Percentiles rank a stretch among this genome's conserved stretches.
Conservation (phyloP, 2,113 vertebrate species). For the Meriones unguiculatus region DNA sequence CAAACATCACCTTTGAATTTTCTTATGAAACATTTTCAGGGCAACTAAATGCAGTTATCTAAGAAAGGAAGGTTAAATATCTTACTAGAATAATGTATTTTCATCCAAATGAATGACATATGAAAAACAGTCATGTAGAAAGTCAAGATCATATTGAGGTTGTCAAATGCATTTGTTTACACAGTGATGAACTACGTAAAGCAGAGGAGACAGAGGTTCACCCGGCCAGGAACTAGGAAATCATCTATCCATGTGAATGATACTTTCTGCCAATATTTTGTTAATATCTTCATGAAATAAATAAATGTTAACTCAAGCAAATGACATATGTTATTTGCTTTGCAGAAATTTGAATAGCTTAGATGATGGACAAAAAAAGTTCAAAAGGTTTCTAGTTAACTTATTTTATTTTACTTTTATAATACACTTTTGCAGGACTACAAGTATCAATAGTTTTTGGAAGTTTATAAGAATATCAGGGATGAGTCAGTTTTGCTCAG, state of each 20-base stretch:
- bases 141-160: conserved; percentile 5
- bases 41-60: neutral
- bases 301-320: conserved; percentile 32
- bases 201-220: neutral
- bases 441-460: neutral
- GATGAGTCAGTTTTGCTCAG: neutral
- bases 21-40: conserved; percentile 59
- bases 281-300: conserved; percentile 11
- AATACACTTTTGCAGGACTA: neutral
- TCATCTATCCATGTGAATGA: neutral
- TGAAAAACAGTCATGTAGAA: neutral
- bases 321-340: neutral
- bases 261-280: neutral
- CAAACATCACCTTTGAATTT: conserved; percentile 42
- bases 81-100: conserved; percentile 28
- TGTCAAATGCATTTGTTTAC: neutral
- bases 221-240: neutral
- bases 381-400: neutral
- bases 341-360: neutral
- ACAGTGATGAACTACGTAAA: neutral
- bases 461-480: neutral
- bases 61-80: neutral
- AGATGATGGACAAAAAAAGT: neutral
- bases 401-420: neutral
- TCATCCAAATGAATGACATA: neutral